A percentile compares a stretch with the other conserved stretches of the same genome.
Conservation (phyloP, 2,113 vertebrate species). For the Pangasianodon gigas region DNA sequence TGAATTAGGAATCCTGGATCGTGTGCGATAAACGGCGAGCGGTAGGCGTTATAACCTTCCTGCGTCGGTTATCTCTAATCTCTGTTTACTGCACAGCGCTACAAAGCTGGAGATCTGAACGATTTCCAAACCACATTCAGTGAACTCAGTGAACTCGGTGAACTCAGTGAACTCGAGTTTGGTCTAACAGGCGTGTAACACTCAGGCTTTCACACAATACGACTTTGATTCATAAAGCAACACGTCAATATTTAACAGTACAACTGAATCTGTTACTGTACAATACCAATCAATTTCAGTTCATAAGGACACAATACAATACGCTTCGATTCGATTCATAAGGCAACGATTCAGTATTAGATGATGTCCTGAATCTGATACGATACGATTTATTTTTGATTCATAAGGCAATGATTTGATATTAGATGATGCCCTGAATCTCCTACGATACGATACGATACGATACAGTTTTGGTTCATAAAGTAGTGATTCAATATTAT, state of each 20-base stretch:
- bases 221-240: neutral
- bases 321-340: neutral
- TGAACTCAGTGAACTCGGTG: neutral
- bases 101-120: neutral
- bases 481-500: neutral
- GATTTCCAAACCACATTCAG: neutral
- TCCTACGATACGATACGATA: neutral
- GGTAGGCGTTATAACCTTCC: neutral
- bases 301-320: neutral
- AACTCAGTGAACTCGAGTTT: neutral
- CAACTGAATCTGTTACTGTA: neutral
- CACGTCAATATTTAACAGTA: neutral
- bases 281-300: neutral
- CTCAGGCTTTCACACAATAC: neutral
- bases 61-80: neutral
- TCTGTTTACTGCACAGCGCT: neutral
- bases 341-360: neutral
- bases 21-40: neutral
- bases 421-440: neutral
- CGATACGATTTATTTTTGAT: neutral
- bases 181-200: neutral
- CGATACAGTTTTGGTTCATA: neutral
- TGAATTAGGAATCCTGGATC: neutral
- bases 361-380: neutral
- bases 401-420: neutral